A percentile compares a stretch with the other conserved stretches of the same genome.
Evolutionary conservation across 1,140 invertebrate genomes (phyloP).

Genomic region (Diachasmimorpha longicaudata): DNA sequence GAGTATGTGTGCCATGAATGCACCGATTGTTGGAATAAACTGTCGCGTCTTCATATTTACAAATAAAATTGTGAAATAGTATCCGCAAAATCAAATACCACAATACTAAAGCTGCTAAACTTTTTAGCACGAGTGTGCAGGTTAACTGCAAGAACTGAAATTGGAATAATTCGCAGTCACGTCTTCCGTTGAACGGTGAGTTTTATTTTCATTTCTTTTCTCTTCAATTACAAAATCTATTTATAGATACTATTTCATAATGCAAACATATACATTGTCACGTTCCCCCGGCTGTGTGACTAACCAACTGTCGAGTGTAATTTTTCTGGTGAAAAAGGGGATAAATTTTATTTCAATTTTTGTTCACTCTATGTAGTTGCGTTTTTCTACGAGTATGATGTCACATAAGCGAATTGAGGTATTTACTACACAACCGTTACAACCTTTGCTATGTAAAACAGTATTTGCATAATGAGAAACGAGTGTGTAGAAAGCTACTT

Average conservation of each 20-base stretch:
- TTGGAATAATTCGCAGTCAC: neutral
- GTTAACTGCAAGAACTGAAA: neutral
- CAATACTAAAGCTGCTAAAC: neutral
- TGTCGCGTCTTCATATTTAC: neutral
- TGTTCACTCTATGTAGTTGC: neutral
- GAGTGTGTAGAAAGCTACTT: neutral
- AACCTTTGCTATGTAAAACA: neutral
- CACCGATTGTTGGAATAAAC: neutral
- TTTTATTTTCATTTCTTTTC: neutral
- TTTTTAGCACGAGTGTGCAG: neutral
- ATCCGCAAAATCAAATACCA: neutral
- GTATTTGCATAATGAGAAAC: conserved; percentile 1
- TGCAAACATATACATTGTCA: neutral
- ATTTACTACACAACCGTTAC: neutral
- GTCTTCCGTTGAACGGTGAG: neutral
- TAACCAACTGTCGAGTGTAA: neutral
- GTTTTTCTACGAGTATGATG: neutral
- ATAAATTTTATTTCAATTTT: neutral
- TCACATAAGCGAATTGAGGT: neutral
- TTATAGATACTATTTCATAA: neutral
- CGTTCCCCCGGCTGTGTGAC: neutral
- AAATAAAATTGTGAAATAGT: neutral
- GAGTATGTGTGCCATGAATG: neutral
- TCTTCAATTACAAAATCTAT: neutral
- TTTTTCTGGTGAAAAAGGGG: neutral